A percentile compares a stretch with the other conserved stretches of the same genome.
Conservation (phyloP, 1,140 invertebrate genomes). For the Coptotermes formosanus region DNA sequence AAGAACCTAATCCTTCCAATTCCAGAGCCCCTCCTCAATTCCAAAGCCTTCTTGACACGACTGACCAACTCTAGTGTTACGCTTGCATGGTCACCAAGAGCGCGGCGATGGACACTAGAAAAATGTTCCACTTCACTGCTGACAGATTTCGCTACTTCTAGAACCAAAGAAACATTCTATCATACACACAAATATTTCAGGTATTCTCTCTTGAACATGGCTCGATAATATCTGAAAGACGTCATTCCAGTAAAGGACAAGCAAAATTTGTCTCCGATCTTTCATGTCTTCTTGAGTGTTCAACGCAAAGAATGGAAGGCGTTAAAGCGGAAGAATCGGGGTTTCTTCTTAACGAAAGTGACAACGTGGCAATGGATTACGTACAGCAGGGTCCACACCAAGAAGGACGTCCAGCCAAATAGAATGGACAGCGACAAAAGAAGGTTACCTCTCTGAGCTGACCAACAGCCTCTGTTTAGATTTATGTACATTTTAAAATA, state of each 20-base stretch:
- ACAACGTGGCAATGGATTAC: background rate
- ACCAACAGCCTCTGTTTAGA: background rate
- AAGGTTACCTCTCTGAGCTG: background rate
- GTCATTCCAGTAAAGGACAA: background rate
- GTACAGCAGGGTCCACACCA: background rate
- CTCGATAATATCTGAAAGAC: background rate
- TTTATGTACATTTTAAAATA: background rate
- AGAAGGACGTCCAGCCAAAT: background rate
- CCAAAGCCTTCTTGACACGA: background rate
- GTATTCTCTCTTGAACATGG: background rate
- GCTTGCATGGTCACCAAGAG: background rate
- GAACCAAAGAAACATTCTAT: background rate
- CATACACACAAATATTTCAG: background rate
- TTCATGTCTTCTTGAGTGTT: background rate
- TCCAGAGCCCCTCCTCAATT: background rate
- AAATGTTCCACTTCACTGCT: background rate
- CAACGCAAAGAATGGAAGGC: background rate
- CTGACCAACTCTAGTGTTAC: background rate
- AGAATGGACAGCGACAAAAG: background rate
- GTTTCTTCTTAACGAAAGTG: background rate
- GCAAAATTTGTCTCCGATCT: background rate
- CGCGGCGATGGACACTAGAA: background rate
- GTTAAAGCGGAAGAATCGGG: background rate
- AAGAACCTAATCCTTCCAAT: too few species aligned
- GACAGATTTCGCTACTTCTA: conserved; percentile 4